Base-by-base conservation (phyloP, 2,113 vertebrate species). In the Antechinus flavipes region DNA sequence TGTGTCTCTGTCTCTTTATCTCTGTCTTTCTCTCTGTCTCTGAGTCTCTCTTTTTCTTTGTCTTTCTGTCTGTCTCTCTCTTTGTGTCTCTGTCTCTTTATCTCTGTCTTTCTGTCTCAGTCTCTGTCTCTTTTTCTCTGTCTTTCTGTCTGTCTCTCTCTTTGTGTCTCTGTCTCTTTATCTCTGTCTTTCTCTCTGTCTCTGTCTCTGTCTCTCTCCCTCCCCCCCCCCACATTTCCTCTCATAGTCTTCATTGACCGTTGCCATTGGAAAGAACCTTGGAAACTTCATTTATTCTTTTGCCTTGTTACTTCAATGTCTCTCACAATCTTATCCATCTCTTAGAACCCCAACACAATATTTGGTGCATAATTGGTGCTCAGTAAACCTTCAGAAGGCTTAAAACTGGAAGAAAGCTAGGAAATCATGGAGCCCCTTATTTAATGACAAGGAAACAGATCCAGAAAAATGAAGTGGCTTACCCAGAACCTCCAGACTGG, bases 111-210 rank as follows among this genome's bases (percentile, higher is more conserved):
- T 61, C 10, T 61, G 0, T 27, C 26, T 30, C 27, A n/a, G n/a
- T 61, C 2, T 61, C 27, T 61, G 9, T 61, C 27, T 61, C 9
- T 26, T 10, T 8, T 30, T 26, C 3, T 30, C 25, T 27, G 25
- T 61, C 27, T 61, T 2, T n/a, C n/a, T n/a, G n/a, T n/a, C n/a
- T 14, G 10, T 35, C 9, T 61, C 58, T 61, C 0, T 61, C 27
- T 61, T 1, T 35, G 0, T 68, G 30, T 35, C 30, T 68, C 1
- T 68, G 2, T 68, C 1, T 68, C 0, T 35, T 0, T 35, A 10
- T 68, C 30, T 68, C 2, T 55, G 11, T 68, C 30, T 35, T 0
- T 16, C 2, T 68, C 0, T 16, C 30, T 16, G 0, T 16, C 30
- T 68, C 0, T 14, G 11, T 68, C 30, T 68, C 27, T 68, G 7